phyloP scores from a whole-genome alignment of 1,140 invertebrate species.

The Drosophila nigrodunni region DNA sequence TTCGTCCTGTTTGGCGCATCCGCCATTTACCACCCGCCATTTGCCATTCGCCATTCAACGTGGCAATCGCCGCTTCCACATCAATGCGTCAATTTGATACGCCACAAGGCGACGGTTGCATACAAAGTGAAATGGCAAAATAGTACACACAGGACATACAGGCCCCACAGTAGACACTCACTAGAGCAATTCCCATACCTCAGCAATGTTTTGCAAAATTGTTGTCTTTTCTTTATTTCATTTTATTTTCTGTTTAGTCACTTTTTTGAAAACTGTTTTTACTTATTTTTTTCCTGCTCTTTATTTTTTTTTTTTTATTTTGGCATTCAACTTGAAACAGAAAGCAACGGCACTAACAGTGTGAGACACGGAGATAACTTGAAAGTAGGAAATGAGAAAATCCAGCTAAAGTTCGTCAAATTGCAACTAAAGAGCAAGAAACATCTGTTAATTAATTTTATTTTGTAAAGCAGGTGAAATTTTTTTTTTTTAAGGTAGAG shows the following conservation, averaged over 20 bases:
- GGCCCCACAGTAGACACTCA: neutral
- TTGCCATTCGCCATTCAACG: slow-evolving; percentile 49
- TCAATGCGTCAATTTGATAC: slow-evolving; percentile 74
- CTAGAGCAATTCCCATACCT: neutral
- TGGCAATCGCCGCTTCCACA: slow-evolving; percentile 79
- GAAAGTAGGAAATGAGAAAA: neutral
- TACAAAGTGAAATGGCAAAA: slow-evolving; percentile 56
- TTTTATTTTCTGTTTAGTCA: slow-evolving; percentile 66
- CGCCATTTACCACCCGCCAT: slow-evolving; percentile 52
- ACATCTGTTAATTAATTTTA: slow-evolving; percentile 3
- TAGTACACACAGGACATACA: slow-evolving; percentile 16
- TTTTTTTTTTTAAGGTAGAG: too few species aligned
- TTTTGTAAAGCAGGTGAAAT: neutral
- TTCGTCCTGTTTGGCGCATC: slow-evolving; percentile 44
- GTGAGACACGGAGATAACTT: neutral
- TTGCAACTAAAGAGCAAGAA: neutral
- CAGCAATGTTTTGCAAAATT: slow-evolving; percentile 18
- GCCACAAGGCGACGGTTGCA: slow-evolving; percentile 44
- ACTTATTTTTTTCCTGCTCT: slow-evolving; percentile 7
- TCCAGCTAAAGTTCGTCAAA: neutral
- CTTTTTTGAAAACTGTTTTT: slow-evolving; percentile 44
- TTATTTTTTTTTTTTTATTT: slow-evolving; percentile 9
- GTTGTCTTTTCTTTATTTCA: slow-evolving; percentile 20
- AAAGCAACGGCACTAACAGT: slow-evolving; percentile 25
- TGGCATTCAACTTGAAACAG: slow-evolving; percentile 58